Evolutionary conservation across 1,140 invertebrate genomes (phyloP).

Genomic region (Achroia grisella): DNA sequence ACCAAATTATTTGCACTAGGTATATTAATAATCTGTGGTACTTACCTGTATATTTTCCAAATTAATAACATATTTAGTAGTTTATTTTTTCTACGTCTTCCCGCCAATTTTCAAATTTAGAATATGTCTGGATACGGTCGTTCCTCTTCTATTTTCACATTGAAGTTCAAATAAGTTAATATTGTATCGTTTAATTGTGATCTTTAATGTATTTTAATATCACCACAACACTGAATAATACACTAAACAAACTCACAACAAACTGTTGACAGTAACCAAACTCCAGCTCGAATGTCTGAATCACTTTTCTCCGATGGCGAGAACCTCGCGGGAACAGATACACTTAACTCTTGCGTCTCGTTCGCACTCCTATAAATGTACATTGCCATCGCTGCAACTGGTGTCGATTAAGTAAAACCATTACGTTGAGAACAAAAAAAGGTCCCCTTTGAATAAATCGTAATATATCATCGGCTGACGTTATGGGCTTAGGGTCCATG

Average conservation of each 20-base stretch:
- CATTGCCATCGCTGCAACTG: constrained; percentile 26
- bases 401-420: constrained; percentile 66
- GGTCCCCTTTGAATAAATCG: constrained; percentile 71
- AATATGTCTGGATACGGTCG: too few species aligned
- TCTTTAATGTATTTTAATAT: neutral
- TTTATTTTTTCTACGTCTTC: too few species aligned
- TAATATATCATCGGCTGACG: constrained; percentile 72
- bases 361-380: constrained; percentile 10
- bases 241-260: constrained; percentile 33
- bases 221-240: constrained; percentile 29
- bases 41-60: too few species aligned
- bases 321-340: constrained; percentile 34
- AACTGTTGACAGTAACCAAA: constrained; percentile 65
- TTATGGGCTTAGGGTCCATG: constrained; percentile 55
- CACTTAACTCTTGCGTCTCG: constrained; percentile 31
- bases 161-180: too few species aligned
- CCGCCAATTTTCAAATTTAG: too few species aligned
- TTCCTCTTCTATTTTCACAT: too few species aligned
- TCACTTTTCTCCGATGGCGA: constrained; percentile 58
- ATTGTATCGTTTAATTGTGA: too few species aligned
- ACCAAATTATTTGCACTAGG: too few species aligned
- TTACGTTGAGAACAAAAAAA: constrained; percentile 71
- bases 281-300: constrained; percentile 44
- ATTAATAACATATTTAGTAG: too few species aligned
- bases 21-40: too few species aligned